Evolutionary conservation across 2,797 vertebrate species (phyloP).

Genomic region (Microcaecilia unicolor): DNA sequence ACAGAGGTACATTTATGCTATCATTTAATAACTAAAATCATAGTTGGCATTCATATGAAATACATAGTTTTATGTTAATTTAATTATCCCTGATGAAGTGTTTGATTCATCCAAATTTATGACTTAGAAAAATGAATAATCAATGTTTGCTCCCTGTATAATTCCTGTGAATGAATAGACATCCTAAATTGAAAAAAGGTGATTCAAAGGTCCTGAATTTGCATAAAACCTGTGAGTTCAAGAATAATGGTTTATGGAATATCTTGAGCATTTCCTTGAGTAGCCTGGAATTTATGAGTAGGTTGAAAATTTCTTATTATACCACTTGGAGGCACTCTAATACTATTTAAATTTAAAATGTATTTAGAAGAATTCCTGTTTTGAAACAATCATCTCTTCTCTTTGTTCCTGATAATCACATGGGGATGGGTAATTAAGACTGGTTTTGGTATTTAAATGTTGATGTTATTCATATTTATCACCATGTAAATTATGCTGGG

Average conservation of each 20-base stretch:
- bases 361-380: conserved; percentile 8
- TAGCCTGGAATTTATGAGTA: conserved; percentile 5
- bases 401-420: conserved; percentile 37
- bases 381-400: conserved; percentile 10
- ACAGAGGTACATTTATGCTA: too few relatives aligned
- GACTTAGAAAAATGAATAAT: too few relatives aligned
- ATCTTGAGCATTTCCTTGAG: conserved; percentile 1
- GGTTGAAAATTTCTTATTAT: conserved; percentile 34
- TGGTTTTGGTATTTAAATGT: conserved; percentile 54
- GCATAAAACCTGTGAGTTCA: too few relatives aligned
- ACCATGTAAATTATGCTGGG: conserved; percentile 37
- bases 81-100: too few relatives aligned
- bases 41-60: too few relatives aligned
- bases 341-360: conserved; percentile 28
- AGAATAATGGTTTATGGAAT: conserved; percentile 25
- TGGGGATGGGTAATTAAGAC: conserved; percentile 49
- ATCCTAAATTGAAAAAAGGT: too few relatives aligned
- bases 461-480: conserved; percentile 50
- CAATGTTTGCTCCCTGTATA: too few relatives aligned
- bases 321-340: conserved; percentile 67
- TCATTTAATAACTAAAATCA: too few relatives aligned
- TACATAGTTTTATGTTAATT: too few relatives aligned
- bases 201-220: too few relatives aligned
- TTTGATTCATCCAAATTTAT: too few relatives aligned
- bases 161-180: too few relatives aligned